Percentiles rank a stretch among this genome's conserved stretches.
Evolutionary conservation across 1,140 invertebrate genomes (phyloP).

Genomic region (Rhizoglyphus robini): DNA sequence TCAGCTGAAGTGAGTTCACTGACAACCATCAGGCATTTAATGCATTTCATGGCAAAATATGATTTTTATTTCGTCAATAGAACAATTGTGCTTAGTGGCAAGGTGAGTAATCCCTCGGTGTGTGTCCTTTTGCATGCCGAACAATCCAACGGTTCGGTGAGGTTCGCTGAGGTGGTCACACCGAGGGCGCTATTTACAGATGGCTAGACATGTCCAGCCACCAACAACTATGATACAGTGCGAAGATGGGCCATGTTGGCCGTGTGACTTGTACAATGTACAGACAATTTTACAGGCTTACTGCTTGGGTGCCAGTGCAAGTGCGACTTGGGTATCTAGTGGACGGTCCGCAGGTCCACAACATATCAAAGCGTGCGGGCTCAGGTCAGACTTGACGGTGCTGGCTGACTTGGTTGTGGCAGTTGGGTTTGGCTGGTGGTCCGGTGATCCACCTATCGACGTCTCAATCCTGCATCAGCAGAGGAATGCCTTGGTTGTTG

Average conservation of each 20-base stretch:
- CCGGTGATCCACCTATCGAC: neutral
- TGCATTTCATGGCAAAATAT: slow-evolving; percentile 13
- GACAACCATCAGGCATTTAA: too few relatives aligned
- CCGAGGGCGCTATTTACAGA: too few relatives aligned
- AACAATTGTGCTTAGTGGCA: neutral
- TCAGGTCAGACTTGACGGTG: too few relatives aligned
- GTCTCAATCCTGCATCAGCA: neutral
- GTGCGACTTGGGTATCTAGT: neutral
- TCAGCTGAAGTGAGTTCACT: too few relatives aligned
- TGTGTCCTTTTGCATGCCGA: neutral
- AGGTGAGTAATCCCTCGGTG: neutral
- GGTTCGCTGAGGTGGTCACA: too few relatives aligned
- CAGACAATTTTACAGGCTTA: neutral
- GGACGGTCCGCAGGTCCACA: too few relatives aligned
- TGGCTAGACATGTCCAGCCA: too few relatives aligned
- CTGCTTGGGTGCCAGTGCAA: neutral
- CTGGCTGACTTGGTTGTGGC: neutral
- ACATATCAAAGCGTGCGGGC: too few relatives aligned
- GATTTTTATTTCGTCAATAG: slow-evolving; percentile 6
- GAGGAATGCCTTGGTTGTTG: neutral
- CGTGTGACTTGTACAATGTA: too few relatives aligned
- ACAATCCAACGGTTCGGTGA: too few relatives aligned
- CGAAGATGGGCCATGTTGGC: too few relatives aligned
- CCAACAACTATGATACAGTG: too few relatives aligned
- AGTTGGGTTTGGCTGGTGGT: neutral